A percentile compares a stretch with the other conserved stretches of the same genome.
Evolutionary conservation across 2,888 invertebrate species (phyloP).

Genomic region (Rhamphomyia laevipes): DNA sequence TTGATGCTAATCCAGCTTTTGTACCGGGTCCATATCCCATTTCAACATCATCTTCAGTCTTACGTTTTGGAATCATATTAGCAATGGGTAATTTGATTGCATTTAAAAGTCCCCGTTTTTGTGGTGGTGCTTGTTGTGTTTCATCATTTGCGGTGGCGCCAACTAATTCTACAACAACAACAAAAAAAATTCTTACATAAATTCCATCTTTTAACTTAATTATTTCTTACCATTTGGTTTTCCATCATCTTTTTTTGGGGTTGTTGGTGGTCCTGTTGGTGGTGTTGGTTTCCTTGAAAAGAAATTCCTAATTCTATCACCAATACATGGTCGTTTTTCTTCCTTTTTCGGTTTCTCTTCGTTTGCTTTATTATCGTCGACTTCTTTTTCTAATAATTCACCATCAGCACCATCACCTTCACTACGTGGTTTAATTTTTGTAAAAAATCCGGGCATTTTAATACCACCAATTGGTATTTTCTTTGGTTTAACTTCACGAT

Average conservation of each 20-base stretch:
- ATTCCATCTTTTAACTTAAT: background rate
- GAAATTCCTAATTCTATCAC: constrained; percentile 43
- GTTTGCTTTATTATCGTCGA: constrained; percentile 32
- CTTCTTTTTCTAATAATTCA: constrained; percentile 38
- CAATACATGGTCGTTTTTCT: constrained; percentile 30
- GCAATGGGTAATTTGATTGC: constrained; percentile 52
- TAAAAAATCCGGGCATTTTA: constrained; percentile 77
- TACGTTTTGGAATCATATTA: constrained; percentile 46
- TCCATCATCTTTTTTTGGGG: constrained; percentile 30
- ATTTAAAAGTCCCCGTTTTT: constrained; percentile 43
- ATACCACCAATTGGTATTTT: constrained; percentile 81
- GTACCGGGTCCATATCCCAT: constrained; percentile 42
- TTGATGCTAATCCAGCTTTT: constrained; percentile 66
- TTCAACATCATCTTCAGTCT: constrained; percentile 40
- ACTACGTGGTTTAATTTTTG: constrained; percentile 58
- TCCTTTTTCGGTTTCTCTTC: constrained; percentile 25
- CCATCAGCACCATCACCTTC: constrained; percentile 44
- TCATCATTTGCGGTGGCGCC: background rate
- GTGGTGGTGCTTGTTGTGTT: constrained; percentile 23
- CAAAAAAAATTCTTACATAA: background rate
- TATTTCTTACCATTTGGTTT: constrained; percentile 28
- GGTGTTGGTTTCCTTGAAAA: constrained; percentile 41
- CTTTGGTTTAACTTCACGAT: constrained; percentile 64
- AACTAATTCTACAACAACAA: background rate
- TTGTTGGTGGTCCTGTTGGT: constrained; percentile 25